Base-by-base conservation (phyloP, 2,113 vertebrate species). In the Triplophysa dalaica region DNA sequence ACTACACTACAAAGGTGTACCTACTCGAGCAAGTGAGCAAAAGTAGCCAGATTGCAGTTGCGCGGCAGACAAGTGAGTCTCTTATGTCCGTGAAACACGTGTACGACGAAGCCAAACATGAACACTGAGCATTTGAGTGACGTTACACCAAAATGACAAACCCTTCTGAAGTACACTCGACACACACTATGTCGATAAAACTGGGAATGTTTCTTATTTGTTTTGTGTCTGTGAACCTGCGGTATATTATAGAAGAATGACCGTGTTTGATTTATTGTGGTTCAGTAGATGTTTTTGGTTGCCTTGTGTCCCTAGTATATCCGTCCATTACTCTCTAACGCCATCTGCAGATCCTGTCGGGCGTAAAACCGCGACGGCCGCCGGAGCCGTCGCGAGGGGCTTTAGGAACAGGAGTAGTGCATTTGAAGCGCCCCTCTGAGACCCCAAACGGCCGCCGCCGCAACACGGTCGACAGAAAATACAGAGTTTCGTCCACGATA, bases 191-290 rank as follows among this genome's bases (percentile, higher is more conserved):
- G 81, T 90, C 87, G 67, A 73, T 87, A 87, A 86, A 86, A 79
- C 84, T 83, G 86, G 92, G 90, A 93, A 93, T 91, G 90, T 91
- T 88, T 88, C 78, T 84, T 85, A 83, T 87, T 85, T 81, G 87
- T 84, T 67, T 52, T 14, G 11, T 14, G 11, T 56, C 54, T 88
- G 79, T 78, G 41, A 87, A 83, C 77, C 82, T 88, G 87, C 89
- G 86, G 90, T 88, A 88, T 87, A 87, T 88, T 72, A 82, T 58
- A 73, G 82, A 83, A 63, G 56, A 26, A 48, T 81, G 74, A 84
- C 75, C 77, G 56, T 72, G 83, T 88, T 82, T 61, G 11, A 26
- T 81, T 62, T 52, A 45, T 61, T 80, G 81, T 76, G 75, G 79
- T 77, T 78, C 45, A 56, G 54, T 66, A 69, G 75, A 12, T 80